These are phyloP conservation scores for Thamnaconus septentrionalis DNA, from an alignment of 2,113 vertebrate genomes.

Conservation along the genomic window DNA sequence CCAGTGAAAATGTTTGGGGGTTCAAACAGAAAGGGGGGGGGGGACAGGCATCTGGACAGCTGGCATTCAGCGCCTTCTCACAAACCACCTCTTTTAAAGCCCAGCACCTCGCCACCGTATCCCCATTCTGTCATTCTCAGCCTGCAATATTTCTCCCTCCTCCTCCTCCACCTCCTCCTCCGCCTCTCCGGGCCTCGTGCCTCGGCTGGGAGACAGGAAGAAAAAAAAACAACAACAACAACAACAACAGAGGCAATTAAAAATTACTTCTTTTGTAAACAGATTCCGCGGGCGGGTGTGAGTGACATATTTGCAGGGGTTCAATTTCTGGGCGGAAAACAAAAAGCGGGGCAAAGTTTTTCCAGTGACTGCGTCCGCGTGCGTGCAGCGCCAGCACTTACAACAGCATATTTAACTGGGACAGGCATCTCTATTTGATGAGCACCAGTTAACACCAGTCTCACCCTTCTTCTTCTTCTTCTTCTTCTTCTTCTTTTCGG, in stretches of 20 bases:
- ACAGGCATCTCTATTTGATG: constrained; percentile 72
- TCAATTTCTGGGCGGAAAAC: constrained; percentile 9
- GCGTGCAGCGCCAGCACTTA: constrained; percentile 40
- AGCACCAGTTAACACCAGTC: constrained; percentile 54
- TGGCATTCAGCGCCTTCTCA: constrained; percentile 60
- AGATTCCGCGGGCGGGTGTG: constrained; percentile 2
- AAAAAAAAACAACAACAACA: constrained; percentile 36
- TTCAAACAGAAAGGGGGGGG: constrained; percentile 58
- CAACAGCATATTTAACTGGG: constrained; percentile 65
- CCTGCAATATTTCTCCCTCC: constrained; percentile 3
- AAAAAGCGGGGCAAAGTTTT: constrained; percentile 43
- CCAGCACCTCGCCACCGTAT: constrained; percentile 53
- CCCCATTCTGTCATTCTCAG: constrained; percentile 62
- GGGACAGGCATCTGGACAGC: constrained; percentile 67
- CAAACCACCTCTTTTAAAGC: constrained; percentile 43
- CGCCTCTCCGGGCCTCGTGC: background rate
- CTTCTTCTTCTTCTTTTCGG: constrained; percentile 34
- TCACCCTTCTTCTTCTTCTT: constrained; percentile 7
- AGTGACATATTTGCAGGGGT: constrained; percentile 15
- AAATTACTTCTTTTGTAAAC: background rate
- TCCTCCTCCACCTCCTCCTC: constrained; percentile 11
- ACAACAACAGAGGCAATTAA: too few species aligned
- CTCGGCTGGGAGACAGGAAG: constrained; percentile 31
- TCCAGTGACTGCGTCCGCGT: constrained; percentile 21
- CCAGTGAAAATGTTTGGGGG: constrained; percentile 62